Base-by-base conservation (phyloP, 2,113 vertebrate species). In the Manacus vitellinus region DNA sequence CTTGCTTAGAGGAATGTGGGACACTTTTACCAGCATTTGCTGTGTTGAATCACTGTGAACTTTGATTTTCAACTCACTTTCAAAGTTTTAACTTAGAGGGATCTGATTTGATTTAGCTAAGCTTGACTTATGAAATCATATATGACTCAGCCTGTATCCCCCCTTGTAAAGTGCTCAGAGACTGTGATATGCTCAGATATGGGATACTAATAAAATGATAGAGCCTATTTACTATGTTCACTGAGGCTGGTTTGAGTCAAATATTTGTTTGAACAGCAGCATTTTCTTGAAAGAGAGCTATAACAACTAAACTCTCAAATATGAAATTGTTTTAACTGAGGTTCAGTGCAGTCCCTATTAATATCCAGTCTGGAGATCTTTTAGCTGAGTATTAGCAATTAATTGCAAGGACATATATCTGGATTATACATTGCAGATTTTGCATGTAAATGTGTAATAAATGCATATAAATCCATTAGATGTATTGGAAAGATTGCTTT, bases 111-210 rank as follows among this genome's bases (percentile, higher is more conserved):
- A 86, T 89, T 81, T 82, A 92, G 63, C 59, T 84, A 49, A 92
- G 46, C 49, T 92, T 92, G 80, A 84, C 84, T 86, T 96, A 63
- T 16, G 43, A 96, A 77, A 73, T 93, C 49, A 80, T 66, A 5
- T 17, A 39, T 95, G 92, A 87, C 65, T 91, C 87, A 96, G 31
- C 39, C 63, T 83, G 37, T 56, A 46, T 61, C 8, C 9, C 67
- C 37, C 46, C 25, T 49, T 66, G 28, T 73, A 68, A 94, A 92
- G 58, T 85, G 70, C 41, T 83, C 41, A 63, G 55, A 81, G 59
- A 67, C 39, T 84, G n/a, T 56, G 44, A 52, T 73, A 81, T 12
- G 27, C 39, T 84, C n/a, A 61, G 35, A 56, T 70, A 77, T 11
- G 27, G 68, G 65, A 68, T 56, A 43, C 23, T 59, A 76, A 85